Conservation (phyloP, 1,140 invertebrate genomes). For the Magallana ariakensis region DNA sequence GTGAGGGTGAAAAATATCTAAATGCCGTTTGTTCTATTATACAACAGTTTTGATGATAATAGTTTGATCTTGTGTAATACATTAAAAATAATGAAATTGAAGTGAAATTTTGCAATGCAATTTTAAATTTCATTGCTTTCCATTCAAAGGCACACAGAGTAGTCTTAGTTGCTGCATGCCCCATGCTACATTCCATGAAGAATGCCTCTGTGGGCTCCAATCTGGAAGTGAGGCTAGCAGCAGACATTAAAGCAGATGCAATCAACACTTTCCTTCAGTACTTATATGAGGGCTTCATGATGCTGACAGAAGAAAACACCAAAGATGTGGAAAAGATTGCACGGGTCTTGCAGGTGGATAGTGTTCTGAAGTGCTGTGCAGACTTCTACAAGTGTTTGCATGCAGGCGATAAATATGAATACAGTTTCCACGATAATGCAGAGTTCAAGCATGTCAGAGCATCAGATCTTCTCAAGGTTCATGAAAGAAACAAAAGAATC, state of each 20-base stretch:
- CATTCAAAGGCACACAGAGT: slow-evolving; percentile 51
- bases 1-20: not conserved
- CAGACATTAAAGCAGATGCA: slow-evolving; percentile 49
- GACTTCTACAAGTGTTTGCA: slow-evolving; percentile 53
- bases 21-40: not conserved
- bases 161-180: slow-evolving; percentile 53
- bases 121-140: slow-evolving; percentile 24
- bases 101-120: not conserved
- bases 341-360: slow-evolving; percentile 51
- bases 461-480: slow-evolving; percentile 45
- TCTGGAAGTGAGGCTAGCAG: slow-evolving; percentile 48
- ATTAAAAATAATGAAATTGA: not conserved
- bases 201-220: slow-evolving; percentile 43
- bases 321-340: slow-evolving; percentile 53
- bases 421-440: slow-evolving; percentile 44
- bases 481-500: slow-evolving; percentile 30
- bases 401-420: slow-evolving; percentile 36
- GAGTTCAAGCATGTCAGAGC: slow-evolving; percentile 48
- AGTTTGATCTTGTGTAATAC: not conserved
- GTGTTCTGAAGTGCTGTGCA: slow-evolving; percentile 53
- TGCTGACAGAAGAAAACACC: slow-evolving; percentile 54
- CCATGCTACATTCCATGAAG: slow-evolving; percentile 54
- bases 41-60: not conserved
- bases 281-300: slow-evolving; percentile 57
- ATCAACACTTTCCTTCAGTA: slow-evolving; percentile 56